phyloP scores from a whole-genome alignment of 2,797 vertebrate genomes.

The Pristis pectinata region DNA sequence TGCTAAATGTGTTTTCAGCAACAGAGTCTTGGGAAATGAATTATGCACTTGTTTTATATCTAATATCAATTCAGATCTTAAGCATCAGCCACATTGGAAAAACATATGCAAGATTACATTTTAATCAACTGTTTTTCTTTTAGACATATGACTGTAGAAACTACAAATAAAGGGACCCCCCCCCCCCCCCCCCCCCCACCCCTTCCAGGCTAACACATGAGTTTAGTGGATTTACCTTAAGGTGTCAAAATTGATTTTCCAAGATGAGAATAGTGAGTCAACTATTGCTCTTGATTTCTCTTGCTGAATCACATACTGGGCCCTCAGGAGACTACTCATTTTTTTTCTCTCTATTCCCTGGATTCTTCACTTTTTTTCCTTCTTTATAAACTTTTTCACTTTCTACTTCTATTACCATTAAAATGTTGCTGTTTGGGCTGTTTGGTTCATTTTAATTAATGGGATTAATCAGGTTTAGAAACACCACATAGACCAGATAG shows the following conservation, averaged over 20 bases:
- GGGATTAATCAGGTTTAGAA: background rate
- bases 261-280: background rate
- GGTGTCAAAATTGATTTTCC: background rate
- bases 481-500: background rate
- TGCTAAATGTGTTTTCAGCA: background rate
- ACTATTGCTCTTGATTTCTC: background rate
- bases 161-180: background rate
- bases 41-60: background rate
- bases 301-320: background rate
- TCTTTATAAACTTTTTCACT: background rate
- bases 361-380: background rate
- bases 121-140: background rate
- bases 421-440: background rate
- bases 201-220: background rate
- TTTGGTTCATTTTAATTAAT: background rate
- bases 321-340: background rate
- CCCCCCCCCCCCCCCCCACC: no score
- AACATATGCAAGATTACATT: background rate
- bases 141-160: background rate
- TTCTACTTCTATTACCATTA: background rate
- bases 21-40: constrained; percentile 5
- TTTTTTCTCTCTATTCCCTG: background rate
- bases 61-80: background rate
- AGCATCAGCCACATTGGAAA: background rate
- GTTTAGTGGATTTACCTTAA: background rate